A percentile compares a stretch with the other conserved stretches of the same genome.
phyloP scores from a whole-genome alignment of 2,797 vertebrate species.

The Chrysocyon brachyurus region DNA sequence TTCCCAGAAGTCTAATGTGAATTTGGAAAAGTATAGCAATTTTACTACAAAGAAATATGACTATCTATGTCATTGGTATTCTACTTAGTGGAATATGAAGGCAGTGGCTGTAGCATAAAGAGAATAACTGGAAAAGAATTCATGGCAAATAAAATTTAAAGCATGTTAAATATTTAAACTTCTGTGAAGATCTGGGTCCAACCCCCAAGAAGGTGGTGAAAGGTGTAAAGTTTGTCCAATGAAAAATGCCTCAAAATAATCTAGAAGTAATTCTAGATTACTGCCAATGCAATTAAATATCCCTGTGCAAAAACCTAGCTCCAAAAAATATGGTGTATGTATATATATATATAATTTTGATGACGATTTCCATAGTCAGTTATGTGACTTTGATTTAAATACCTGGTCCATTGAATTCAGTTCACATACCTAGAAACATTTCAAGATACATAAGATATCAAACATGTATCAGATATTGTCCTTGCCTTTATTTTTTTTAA shows the following conservation, averaged over 20 bases:
- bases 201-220: background rate
- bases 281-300: background rate
- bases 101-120: background rate
- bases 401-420: background rate
- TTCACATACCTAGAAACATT: background rate
- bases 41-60: background rate
- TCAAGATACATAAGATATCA: background rate
- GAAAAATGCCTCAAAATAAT: constrained; percentile 3
- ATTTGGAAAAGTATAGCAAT: constrained; percentile 28
- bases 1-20: background rate
- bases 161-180: background rate
- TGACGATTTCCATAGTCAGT: background rate
- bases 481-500: background rate
- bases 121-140: background rate
- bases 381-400: constrained; percentile 34
- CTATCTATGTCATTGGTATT: background rate
- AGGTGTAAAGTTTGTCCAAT: constrained; percentile 7
- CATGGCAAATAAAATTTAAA: background rate
- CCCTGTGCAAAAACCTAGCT: background rate
- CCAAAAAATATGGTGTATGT: background rate
- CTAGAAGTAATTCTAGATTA: background rate
- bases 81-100: background rate
- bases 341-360: background rate
- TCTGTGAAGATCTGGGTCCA: background rate
- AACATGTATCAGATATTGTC: background rate